These are phyloP conservation scores for Enoplolaimus lenunculus DNA, from an alignment of 2,888 invertebrate genomes.

Conservation along the genomic window DNA sequence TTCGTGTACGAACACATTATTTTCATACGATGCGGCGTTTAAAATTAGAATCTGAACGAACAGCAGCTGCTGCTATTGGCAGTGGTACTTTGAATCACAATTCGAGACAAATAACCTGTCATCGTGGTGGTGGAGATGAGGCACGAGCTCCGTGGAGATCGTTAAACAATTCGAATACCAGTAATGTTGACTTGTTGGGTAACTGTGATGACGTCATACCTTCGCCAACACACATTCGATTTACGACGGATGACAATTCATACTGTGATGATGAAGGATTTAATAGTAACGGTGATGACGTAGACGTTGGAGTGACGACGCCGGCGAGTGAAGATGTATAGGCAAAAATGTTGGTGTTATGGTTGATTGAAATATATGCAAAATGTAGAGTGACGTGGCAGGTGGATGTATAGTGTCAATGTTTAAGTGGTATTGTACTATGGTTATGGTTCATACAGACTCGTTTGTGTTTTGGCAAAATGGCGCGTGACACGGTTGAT, in stretches of 20 bases:
- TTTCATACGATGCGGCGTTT: constrained; percentile 88
- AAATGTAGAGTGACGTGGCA: too few species aligned
- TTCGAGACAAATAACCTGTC: too few species aligned
- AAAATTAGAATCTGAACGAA: constrained; percentile 3
- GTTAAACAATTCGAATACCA: neutral
- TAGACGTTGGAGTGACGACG: constrained; percentile 3
- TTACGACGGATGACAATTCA: constrained; percentile 15
- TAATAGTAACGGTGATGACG: neutral
- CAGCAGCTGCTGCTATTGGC: neutral
- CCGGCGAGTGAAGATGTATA: too few species aligned
- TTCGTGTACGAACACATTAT: constrained; percentile 85
- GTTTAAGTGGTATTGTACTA: too few species aligned
- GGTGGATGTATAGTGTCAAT: too few species aligned
- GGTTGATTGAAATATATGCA: too few species aligned
- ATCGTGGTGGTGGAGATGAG: neutral
- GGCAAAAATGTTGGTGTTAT: too few species aligned
- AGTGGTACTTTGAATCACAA: neutral
- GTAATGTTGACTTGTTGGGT: neutral
- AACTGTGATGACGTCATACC: neutral
- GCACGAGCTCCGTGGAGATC: neutral
- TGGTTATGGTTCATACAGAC: too few species aligned
- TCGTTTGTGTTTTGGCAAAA: too few species aligned
- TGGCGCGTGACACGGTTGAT: too few species aligned
- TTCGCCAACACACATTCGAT: constrained; percentile 15
- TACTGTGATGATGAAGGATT: constrained; percentile 8